These are phyloP conservation scores for Drosophila austrosaltans DNA, from an alignment of 2,888 invertebrate species.

Conservation along the genomic window DNA sequence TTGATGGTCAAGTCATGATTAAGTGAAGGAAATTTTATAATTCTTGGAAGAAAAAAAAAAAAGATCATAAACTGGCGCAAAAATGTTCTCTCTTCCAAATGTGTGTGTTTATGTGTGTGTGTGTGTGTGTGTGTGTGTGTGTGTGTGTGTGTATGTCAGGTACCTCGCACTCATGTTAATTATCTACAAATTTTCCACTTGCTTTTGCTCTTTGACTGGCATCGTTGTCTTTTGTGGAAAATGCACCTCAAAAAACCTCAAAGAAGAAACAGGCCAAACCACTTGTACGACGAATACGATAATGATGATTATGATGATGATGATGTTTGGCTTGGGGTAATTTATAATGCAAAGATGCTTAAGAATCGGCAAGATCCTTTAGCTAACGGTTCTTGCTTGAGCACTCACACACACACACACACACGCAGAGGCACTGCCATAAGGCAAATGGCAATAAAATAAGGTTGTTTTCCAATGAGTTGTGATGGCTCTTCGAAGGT, in stretches of 20 bases:
- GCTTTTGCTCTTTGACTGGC: slow-evolving; percentile 8
- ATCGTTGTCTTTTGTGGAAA: slow-evolving; percentile 5
- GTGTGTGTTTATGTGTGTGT: slow-evolving; percentile 13
- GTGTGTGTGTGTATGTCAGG: slow-evolving; percentile 50
- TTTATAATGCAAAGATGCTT: slow-evolving; percentile 44
- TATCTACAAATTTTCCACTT: slow-evolving; percentile 28
- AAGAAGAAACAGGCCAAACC: slow-evolving; percentile 66
- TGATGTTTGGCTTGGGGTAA: slow-evolving; percentile 28
- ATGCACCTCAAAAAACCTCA: slow-evolving; percentile 20
- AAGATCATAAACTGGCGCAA: slow-evolving; percentile 9
- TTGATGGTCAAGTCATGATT: slow-evolving; percentile 56
- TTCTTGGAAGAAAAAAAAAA: slow-evolving; percentile 54
- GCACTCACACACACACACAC: slow-evolving; percentile 1
- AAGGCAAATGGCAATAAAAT: slow-evolving; percentile 38
- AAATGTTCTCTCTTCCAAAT: slow-evolving; percentile 1
- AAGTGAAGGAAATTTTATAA: slow-evolving; percentile 35
- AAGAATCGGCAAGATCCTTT: slow-evolving; percentile 51
- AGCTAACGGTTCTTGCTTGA: slow-evolving; percentile 62
- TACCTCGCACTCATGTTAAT: slow-evolving; percentile 44
- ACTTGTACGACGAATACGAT: slow-evolving; percentile 40
- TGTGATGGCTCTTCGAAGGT: slow-evolving; percentile 46
- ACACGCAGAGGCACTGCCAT: slow-evolving; percentile 5
- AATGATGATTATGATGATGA: background rate
- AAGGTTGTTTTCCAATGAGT: slow-evolving; percentile 34
- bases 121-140: slow-evolving; percentile 15